These are phyloP conservation scores for Macrophya annulata DNA, from an alignment of 2,888 invertebrate genomes.

Conservation along the genomic window DNA sequence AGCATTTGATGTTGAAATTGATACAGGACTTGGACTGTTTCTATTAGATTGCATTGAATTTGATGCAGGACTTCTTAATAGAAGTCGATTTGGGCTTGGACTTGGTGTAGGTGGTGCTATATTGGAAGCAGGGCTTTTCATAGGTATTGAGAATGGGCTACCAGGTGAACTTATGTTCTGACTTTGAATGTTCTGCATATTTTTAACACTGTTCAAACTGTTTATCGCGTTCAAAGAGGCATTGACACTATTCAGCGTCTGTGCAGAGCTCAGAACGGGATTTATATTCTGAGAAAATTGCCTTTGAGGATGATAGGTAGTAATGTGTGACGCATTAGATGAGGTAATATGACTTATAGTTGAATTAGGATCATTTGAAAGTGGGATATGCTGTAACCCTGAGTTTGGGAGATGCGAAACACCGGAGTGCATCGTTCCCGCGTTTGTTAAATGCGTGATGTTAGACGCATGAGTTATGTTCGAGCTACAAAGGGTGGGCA, in stretches of 20 bases:
- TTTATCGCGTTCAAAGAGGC: conserved; percentile 65
- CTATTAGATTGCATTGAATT: conserved; percentile 77
- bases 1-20: conserved; percentile 71
- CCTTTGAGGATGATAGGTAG: conserved; percentile 71
- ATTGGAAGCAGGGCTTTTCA: conserved; percentile 78
- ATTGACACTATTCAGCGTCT: conserved; percentile 67
- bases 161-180: conserved; percentile 76
- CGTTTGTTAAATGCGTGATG: conserved; percentile 71
- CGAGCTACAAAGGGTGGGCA: conserved; percentile 64
- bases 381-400: conserved; percentile 68
- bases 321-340: conserved; percentile 54
- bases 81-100: conserved; percentile 76
- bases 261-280: conserved; percentile 64
- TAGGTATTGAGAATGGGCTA: conserved; percentile 77
- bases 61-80: conserved; percentile 77
- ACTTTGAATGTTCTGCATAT: conserved; percentile 76
- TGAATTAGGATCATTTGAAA: conserved; percentile 71
- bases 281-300: conserved; percentile 69
- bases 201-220: conserved; percentile 72
- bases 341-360: conserved; percentile 70
- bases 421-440: conserved; percentile 74
- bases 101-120: conserved; percentile 78
- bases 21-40: conserved; percentile 77
- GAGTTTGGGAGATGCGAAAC: conserved; percentile 61
- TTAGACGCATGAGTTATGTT: conserved; percentile 72